Conservation (phyloP, 2,797 vertebrate genomes). For the Sebastes variabilis region DNA sequence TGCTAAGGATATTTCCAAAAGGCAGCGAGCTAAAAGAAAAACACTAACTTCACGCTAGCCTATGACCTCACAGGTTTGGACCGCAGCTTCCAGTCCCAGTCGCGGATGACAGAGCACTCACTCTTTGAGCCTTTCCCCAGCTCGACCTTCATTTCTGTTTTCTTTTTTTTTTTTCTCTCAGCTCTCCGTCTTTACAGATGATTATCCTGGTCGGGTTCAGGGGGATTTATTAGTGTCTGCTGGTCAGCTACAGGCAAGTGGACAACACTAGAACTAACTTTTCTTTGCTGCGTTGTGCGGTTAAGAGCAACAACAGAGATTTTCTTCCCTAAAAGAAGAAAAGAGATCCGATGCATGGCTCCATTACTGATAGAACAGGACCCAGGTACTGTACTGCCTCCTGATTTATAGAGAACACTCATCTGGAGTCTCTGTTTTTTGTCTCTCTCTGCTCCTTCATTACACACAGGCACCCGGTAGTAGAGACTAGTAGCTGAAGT, state of each 20-base stretch:
- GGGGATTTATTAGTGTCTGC: conserved; percentile 43
- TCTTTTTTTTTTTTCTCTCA: conserved; percentile 41
- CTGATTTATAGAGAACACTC: conserved; percentile 64
- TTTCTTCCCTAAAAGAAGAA: conserved; percentile 44
- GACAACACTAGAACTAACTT: not conserved
- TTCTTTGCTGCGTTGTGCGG: not conserved
- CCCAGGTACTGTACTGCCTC: conserved; percentile 34
- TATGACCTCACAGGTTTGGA: conserved; percentile 79
- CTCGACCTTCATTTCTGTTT: conserved; percentile 38
- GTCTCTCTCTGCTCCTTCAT: conserved; percentile 49
- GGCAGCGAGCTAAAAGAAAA: conserved; percentile 62
- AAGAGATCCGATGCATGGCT: conserved; percentile 20
- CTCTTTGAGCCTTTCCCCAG: conserved; percentile 60
- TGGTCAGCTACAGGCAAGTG: conserved; percentile 33
- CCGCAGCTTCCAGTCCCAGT: conserved; percentile 64
- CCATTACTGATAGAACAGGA: conserved; percentile 42
- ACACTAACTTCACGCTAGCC: conserved; percentile 65
- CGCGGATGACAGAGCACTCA: conserved; percentile 68
- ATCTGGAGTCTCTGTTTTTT: conserved; percentile 47
- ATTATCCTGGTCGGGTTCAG: conserved; percentile 36
- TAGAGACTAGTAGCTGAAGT: conserved; percentile 5
- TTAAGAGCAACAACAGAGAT: conserved; percentile 17
- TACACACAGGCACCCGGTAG: conserved; percentile 22
- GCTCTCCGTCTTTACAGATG: conserved; percentile 28
- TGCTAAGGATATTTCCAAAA: conserved; percentile 68